These are phyloP conservation scores for Kryptopterus vitreolus DNA, from an alignment of 2,797 vertebrate species.

Conservation along the genomic window DNA sequence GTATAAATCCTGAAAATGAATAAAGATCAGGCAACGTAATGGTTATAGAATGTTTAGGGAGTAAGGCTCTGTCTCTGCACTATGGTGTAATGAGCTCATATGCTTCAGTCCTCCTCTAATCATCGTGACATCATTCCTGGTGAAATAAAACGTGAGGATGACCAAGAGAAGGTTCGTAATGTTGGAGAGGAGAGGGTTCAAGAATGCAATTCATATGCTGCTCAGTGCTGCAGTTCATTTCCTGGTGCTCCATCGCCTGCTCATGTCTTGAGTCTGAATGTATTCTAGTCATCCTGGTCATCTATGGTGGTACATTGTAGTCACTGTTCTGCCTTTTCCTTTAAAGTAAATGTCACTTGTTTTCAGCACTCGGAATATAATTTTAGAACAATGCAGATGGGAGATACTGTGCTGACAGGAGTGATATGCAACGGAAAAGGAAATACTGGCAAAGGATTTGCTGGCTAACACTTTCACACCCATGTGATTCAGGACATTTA, in stretches of 20 bases:
- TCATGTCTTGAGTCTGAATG: not conserved
- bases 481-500: slow-evolving; percentile 33
- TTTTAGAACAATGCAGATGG: slow-evolving; percentile 9
- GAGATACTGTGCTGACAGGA: slow-evolving; percentile 25
- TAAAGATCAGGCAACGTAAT: not conserved
- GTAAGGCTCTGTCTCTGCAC: not conserved
- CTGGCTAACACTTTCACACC: slow-evolving; percentile 38
- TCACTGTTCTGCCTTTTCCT: not conserved
- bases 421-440: slow-evolving; percentile 37
- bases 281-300: not conserved
- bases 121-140: slow-evolving; percentile 30
- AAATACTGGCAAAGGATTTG: slow-evolving; percentile 43
- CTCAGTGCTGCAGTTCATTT: not conserved
- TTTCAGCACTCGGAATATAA: not conserved
- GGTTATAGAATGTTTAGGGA: slow-evolving; percentile 18
- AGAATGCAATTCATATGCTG: slow-evolving; percentile 13
- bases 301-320: not conserved
- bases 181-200: slow-evolving; percentile 10
- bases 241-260: not conserved
- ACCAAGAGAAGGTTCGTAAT: slow-evolving; percentile 22
- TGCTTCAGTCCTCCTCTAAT: slow-evolving; percentile 3
- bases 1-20: slow-evolving; percentile 26
- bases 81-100: slow-evolving; percentile 19
- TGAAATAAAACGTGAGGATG: slow-evolving; percentile 28
- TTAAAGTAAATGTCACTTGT: slow-evolving; percentile 12